Base-by-base conservation (phyloP, 2,888 invertebrate genomes). In the Neoaliturus tenellus region DNA sequence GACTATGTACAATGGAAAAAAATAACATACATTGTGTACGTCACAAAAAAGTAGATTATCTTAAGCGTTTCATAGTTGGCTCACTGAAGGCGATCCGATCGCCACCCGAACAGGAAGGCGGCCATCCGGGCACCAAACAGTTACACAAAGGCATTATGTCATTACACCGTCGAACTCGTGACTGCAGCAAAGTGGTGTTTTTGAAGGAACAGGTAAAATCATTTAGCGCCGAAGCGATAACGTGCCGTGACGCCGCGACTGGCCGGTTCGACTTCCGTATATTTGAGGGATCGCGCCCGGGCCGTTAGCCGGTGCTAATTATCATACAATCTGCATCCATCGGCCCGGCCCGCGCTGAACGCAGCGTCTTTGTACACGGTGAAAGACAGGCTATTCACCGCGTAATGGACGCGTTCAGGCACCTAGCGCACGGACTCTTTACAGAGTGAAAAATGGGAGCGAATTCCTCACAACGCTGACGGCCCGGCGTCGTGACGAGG, bases 361-460 rank as follows among this genome's bases (percentile, higher is more conserved):
- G 69, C 1, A 10, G 28, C 31, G 58, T 69, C 39, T 39, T 39
- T 69, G 69, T 39, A 1, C 28, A 17, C 20, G 8, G 39, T 69
- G 67, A 67, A 67, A 67, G 67, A 67, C n/a, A n/a, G n/a, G 39
- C 44, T 41, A 75, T 75, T 28, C 44, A 23, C n/a, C 44, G 4
- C 28, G 41, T 75, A 44, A 75, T 75, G 44, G 39, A 71, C 39
- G 67, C 33, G 31, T 31, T 62, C 39, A 20, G 69, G 20, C n/a
- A 39, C 69, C 33, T 28, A 58, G 14, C 25, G 23, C 67, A 67
- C 67, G 67, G 67, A 31, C 31, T 67, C 67, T 67, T 67, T 67
- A 51, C 20, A 28, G 73, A 41, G 25, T 75, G 73, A 75, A 75
- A 75, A 75, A 75, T 75, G 73, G 71, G 73, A 75, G 73, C 73